phyloP scores from a whole-genome alignment of 2,797 vertebrate genomes.

The Micromesistius poutassou region DNA sequence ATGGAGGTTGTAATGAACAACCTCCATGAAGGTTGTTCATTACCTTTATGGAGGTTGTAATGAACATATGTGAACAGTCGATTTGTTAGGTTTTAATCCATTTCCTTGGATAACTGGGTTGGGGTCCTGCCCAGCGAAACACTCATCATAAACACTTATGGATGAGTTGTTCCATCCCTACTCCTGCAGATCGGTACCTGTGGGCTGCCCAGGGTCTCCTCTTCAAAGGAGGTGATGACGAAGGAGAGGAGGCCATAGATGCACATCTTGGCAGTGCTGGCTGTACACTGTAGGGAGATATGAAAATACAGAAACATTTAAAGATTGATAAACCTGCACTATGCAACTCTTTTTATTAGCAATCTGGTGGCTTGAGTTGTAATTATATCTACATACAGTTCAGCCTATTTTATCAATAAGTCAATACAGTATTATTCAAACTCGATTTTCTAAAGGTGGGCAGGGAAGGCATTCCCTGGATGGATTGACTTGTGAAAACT shows the following conservation, averaged over 20 bases:
- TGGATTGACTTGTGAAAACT: not conserved
- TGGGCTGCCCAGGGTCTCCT: slow-evolving; percentile 86
- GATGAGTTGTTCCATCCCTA: not conserved
- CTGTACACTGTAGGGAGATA: slow-evolving; percentile 80
- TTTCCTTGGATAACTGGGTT: no score
- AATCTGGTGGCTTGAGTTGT: not conserved
- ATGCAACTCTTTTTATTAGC: not conserved
- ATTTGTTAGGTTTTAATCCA: no score
- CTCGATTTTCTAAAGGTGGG: no score
- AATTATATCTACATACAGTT: not conserved
- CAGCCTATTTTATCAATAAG: no score
- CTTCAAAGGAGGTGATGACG: slow-evolving; percentile 88
- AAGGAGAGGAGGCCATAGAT: slow-evolving; percentile 95
- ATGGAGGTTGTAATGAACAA: no score
- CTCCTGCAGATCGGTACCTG: slow-evolving; percentile 73
- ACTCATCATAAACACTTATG: no score
- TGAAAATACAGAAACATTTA: not conserved
- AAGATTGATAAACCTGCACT: not conserved
- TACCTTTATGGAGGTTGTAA: no score
- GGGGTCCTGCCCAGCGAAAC: no score
- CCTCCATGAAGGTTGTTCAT: no score
- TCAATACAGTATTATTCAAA: not conserved
- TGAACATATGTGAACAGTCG: no score
- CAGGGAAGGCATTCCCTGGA: not conserved
- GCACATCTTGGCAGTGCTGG: slow-evolving; percentile 94